Evolutionary conservation across 2,113 vertebrate species (phyloP), one percentile per base, ranked within the genome.

Genomic region (Corynorhinus townsendii): DNA sequence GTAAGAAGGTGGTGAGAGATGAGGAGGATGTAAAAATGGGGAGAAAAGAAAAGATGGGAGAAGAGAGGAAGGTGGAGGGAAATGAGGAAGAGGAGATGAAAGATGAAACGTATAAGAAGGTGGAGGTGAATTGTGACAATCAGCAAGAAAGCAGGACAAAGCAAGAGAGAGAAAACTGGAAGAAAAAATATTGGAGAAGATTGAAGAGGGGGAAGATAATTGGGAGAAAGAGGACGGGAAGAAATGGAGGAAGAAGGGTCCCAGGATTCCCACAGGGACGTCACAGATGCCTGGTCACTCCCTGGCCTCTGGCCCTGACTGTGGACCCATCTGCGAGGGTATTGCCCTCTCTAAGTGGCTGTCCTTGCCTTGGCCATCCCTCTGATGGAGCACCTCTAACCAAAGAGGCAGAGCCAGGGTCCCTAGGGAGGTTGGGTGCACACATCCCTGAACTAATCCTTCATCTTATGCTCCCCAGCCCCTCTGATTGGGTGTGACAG

Each of bases 401-500:
- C 28, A 93, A 83, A 20, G 30, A 75, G 69, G 45, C 20, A 38
- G 12, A 45, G 19, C 11, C 59, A 85, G 75, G 20, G 40, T 92
- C 77, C 77, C 96, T 73, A 28, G 73, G 80, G 45, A 87, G 54
- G 11, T 0, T 92, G 81, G 83, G 54, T 69, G 80, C 75, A 95
- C 64, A 54, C 64, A 45, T 14, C 45, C 77, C 79, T 93, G 91
- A 97, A 95, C 84, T 80, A 96, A 91, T 89, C 90, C 62, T 62
- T 7, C 38, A 95, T 94, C 97, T 91, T 95, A 92, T 91, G 93
- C 86, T 95, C 62, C 22, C 83, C 90, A 95, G 4, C 94, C 89
- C 81, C 88, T 90, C 86, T 96, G 83, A 94, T 89, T 94, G 91
- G 68, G 66, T 93, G 89, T 97, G 84, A 87, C 89, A 97, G 97